Conservation (phyloP, 2,888 invertebrate species). For the Toxonevra muliebris region DNA sequence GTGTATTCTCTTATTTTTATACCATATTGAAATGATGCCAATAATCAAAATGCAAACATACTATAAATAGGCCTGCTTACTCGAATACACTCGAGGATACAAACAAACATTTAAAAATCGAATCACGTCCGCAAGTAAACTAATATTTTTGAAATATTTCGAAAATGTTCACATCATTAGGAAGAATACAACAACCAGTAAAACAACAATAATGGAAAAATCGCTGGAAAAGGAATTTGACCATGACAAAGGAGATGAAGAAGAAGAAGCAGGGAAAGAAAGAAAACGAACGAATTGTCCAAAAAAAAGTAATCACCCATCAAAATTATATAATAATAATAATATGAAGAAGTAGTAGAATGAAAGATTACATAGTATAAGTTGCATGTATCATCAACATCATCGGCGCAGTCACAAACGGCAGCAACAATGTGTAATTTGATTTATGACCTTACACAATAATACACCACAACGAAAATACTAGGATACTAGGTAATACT, state of each 20-base stretch:
- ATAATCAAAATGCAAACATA: too few relatives aligned
- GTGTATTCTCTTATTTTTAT: too few relatives aligned
- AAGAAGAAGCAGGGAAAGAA: background rate
- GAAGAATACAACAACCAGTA: background rate
- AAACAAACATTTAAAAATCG: background rate
- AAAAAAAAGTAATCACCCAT: background rate
- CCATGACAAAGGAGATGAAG: background rate
- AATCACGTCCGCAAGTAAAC: background rate
- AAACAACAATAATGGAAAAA: background rate
- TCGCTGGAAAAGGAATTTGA: too few relatives aligned
- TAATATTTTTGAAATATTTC: background rate
- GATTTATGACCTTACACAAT: background rate
- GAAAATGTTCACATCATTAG: conserved; percentile 1
- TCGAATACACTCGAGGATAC: too few relatives aligned
- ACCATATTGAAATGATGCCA: too few relatives aligned
- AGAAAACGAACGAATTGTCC: background rate
- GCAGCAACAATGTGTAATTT: background rate
- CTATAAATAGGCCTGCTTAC: too few relatives aligned
- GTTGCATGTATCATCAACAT: background rate
- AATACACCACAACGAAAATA: too few relatives aligned
- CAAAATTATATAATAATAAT: background rate
- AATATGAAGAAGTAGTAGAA: background rate
- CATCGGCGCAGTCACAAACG: background rate
- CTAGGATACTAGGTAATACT: too few relatives aligned
- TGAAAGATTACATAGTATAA: background rate